A percentile compares a stretch with the other conserved stretches of the same genome.
Conservation (phyloP, 1,140 invertebrate genomes). For the Leptinotarsa undecemlineata region DNA sequence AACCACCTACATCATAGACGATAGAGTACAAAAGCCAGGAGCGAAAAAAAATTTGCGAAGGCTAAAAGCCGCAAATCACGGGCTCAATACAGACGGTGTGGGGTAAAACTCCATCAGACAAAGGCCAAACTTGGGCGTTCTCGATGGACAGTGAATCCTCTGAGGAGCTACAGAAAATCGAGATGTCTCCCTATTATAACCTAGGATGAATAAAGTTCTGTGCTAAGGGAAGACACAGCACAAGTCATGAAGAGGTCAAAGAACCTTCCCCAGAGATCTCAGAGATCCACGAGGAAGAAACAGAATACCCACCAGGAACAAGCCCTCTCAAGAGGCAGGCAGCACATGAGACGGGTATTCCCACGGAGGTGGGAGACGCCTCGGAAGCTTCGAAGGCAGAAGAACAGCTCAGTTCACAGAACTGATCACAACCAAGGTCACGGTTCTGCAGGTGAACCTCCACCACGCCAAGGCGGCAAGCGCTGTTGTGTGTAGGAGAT, state of each 20-base stretch:
- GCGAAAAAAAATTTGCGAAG: not conserved
- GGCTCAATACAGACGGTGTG: not conserved
- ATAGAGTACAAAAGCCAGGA: not conserved
- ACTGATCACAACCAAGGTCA: not conserved
- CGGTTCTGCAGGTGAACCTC: too few relatives aligned
- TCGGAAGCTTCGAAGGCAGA: conserved; percentile 4
- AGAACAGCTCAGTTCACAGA: not conserved
- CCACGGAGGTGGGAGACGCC: not conserved
- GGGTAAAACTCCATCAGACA: not conserved
- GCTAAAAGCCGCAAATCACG: not conserved
- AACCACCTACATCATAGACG: not conserved
- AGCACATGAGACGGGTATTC: not conserved
- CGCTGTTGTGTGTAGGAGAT: too few relatives aligned
- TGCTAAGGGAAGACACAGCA: not conserved
- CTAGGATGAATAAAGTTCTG: too few relatives aligned
- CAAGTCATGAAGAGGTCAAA: not conserved
- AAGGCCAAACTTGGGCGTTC: not conserved
- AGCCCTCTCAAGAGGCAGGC: too few relatives aligned
- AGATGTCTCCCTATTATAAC: too few relatives aligned
- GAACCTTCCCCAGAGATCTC: not conserved
- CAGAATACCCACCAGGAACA: not conserved
- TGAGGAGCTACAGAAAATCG: too few relatives aligned
- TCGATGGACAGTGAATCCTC: too few relatives aligned
- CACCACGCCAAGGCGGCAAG: too few relatives aligned
- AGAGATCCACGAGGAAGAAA: not conserved